Evolutionary conservation across 92 coral and sea anemone species (phyloP).

Genomic region (Chrysogorgia sp.): DNA sequence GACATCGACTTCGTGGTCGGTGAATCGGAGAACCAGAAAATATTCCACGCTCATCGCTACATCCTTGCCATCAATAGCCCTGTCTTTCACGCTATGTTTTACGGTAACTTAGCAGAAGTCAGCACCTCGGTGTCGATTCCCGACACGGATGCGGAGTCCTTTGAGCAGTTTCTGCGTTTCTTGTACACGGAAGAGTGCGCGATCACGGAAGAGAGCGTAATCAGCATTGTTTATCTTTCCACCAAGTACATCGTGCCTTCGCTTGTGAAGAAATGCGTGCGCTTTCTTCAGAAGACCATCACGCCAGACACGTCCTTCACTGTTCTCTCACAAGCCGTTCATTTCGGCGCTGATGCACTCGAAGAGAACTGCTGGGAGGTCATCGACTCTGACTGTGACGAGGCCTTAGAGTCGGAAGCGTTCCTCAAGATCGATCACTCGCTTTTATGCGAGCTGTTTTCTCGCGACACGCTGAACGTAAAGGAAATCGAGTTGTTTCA

Average conservation of each 20-base stretch:
- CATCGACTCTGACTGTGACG: slow-evolving; percentile 11
- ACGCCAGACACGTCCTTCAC: slow-evolving; percentile 28
- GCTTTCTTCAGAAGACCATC: slow-evolving; percentile 27
- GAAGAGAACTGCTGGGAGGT: slow-evolving; percentile 32
- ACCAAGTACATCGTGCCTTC: slow-evolving; percentile 39
- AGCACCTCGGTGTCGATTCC: slow-evolving; percentile 7
- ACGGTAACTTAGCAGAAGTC: slow-evolving; percentile 23
- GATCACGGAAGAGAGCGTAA: slow-evolving; percentile 27
- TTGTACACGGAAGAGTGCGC: slow-evolving; percentile 35
- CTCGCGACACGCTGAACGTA: slow-evolving; percentile 28
- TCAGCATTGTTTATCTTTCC: slow-evolving; percentile 22
- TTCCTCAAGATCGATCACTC: slow-evolving; percentile 31
- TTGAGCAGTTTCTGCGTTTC: slow-evolving; percentile 34
- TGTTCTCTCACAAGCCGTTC: slow-evolving; percentile 28
- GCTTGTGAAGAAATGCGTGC: slow-evolving; percentile 26
- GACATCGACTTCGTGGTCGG: slow-evolving; percentile 31
- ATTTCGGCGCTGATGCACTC: slow-evolving; percentile 29
- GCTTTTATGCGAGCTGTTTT: slow-evolving; percentile 23
- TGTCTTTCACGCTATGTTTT: slow-evolving; percentile 41
- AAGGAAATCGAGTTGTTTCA: slow-evolving; percentile 30
- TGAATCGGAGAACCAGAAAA: slow-evolving; percentile 1
- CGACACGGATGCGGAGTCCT: slow-evolving; percentile 20
- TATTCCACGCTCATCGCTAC: slow-evolving; percentile 21
- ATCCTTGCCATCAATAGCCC: slow-evolving; percentile 33
- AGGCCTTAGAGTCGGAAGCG: slow-evolving; percentile 30